phyloP scores from a whole-genome alignment of 2,888 invertebrate species.

The Amphipoea lucens region DNA sequence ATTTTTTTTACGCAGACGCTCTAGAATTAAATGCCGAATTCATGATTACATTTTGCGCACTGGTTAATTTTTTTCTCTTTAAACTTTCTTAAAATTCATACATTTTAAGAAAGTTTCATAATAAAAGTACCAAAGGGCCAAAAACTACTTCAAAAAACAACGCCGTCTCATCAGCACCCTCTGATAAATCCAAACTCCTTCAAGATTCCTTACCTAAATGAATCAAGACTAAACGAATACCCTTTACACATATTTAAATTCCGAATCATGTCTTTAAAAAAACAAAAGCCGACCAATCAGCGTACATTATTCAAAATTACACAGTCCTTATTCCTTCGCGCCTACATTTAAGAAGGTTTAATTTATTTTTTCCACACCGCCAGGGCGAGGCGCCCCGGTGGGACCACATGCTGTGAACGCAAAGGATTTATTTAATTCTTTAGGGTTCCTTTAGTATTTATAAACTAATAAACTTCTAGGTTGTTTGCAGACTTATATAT shows the following conservation, averaged over 20 bases:
- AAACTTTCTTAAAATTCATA: not conserved
- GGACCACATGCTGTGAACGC: conserved; percentile 62
- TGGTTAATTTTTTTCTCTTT: too few relatives aligned
- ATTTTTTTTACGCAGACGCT: rapidly evolving
- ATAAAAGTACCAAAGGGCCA: not conserved
- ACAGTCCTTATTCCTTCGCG: conserved; percentile 53
- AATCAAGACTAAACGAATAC: conserved; percentile 45
- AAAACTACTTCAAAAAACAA: not conserved
- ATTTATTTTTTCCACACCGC: conserved; percentile 80
- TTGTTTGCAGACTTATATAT: too few relatives aligned
- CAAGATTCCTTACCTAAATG: conserved; percentile 14
- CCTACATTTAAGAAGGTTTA: conserved; percentile 59
- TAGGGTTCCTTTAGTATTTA: conserved; percentile 44
- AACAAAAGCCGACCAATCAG: conserved; percentile 62
- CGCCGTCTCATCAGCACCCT: not conserved
- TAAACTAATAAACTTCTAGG: too few relatives aligned
- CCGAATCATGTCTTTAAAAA: conserved; percentile 42
- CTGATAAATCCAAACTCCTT: not conserved
- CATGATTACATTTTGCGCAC: too few relatives aligned
- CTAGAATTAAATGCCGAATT: not conserved
- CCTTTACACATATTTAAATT: conserved; percentile 43
- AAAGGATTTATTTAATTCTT: conserved; percentile 51
- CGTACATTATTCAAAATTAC: conserved; percentile 66
- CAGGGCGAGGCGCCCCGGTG: conserved; percentile 79
- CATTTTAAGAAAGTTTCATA: not conserved